A percentile compares a stretch with the other conserved stretches of the same genome.
These are phyloP conservation scores for Aporophyla lueneburgensis DNA, from an alignment of 2,888 invertebrate genomes.

Conservation along the genomic window DNA sequence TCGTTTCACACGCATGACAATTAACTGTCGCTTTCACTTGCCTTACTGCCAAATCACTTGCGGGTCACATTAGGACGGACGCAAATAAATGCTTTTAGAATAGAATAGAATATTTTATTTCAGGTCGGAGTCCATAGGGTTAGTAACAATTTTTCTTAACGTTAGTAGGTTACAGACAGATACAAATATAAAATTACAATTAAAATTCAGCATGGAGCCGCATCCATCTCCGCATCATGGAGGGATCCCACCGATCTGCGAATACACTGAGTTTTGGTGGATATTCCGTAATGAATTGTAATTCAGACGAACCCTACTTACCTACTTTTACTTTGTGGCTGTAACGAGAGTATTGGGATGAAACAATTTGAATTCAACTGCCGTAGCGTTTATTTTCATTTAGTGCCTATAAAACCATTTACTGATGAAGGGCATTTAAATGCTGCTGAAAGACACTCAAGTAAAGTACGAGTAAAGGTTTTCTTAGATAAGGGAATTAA, in stretches of 20 bases:
- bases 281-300: constrained; percentile 23
- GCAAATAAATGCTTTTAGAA: constrained; percentile 26
- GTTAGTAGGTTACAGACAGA: too few relatives aligned
- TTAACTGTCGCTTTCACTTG: constrained; percentile 16
- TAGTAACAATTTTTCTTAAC: too few relatives aligned
- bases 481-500: background rate
- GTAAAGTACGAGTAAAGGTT: background rate
- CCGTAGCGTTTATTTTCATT: constrained; percentile 5
- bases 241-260: too few relatives aligned
- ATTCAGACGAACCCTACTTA: background rate
- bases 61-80: constrained; percentile 13
- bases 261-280: too few relatives aligned
- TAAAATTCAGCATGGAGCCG: too few relatives aligned
- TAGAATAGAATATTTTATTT: too few relatives aligned
- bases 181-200: too few relatives aligned
- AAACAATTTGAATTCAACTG: constrained; percentile 9
- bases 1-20: constrained; percentile 4
- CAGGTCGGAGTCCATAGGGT: too few relatives aligned
- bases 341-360: constrained; percentile 10
- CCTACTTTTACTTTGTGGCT: background rate
- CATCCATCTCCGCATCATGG: too few relatives aligned
- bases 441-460: background rate
- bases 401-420: background rate
- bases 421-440: background rate
- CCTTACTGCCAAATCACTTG: constrained; percentile 13